phyloP scores from a whole-genome alignment of 2,888 invertebrate genomes.

The Melipona beecheii region DNA sequence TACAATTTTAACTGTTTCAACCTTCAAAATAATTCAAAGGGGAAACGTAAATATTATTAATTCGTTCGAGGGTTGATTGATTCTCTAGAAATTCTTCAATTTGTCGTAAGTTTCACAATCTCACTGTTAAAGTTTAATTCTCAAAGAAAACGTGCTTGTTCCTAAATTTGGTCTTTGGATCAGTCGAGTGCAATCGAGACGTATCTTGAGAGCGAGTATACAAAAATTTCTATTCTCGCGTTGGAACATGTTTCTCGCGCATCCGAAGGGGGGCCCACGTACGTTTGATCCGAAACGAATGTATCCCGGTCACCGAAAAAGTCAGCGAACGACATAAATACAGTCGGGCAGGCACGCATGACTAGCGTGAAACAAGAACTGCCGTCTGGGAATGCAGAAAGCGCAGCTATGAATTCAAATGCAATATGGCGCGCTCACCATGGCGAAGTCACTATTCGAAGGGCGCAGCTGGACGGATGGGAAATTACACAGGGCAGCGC shows the following conservation, averaged over 20 bases:
- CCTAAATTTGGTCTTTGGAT: too few species aligned
- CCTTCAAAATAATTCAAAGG: neutral
- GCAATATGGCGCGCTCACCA: conserved; percentile 64
- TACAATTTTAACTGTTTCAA: neutral
- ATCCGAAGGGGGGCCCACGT: neutral
- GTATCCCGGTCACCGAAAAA: conserved; percentile 51
- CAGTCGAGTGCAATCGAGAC: neutral
- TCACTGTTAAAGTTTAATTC: too few species aligned
- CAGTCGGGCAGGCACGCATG: conserved; percentile 66
- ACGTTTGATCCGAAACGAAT: conserved; percentile 35
- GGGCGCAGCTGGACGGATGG: conserved; percentile 43
- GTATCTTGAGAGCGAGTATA: neutral
- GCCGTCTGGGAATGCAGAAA: conserved; percentile 80
- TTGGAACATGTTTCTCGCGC: neutral
- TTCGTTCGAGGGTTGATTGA: too few species aligned
- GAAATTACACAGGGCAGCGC: conserved; percentile 38
- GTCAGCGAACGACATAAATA: conserved; percentile 66
- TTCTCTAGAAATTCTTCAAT: too few species aligned
- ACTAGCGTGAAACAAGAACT: conserved; percentile 72
- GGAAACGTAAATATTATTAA: too few species aligned
- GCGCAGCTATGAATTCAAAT: conserved; percentile 77
- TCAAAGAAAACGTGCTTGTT: too few species aligned
- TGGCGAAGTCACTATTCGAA: conserved; percentile 38
- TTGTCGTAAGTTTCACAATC: too few species aligned
- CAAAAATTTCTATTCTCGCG: conserved; percentile 17